Evolutionary conservation across 1,140 invertebrate species (phyloP).

Genomic region (Heliconius congener): DNA sequence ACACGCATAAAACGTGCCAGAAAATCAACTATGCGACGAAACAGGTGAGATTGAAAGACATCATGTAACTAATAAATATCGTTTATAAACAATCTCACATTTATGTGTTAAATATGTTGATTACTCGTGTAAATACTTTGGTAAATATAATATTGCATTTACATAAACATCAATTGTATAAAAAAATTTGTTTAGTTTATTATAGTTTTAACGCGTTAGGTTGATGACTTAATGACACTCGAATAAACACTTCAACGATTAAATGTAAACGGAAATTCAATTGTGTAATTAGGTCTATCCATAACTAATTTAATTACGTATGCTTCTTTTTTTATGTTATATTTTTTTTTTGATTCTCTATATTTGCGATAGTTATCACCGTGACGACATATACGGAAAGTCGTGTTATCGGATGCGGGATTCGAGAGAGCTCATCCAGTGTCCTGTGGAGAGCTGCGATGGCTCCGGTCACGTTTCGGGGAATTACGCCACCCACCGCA

Average conservation of each 20-base stretch:
- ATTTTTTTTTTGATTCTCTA: conserved; percentile 45
- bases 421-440: conserved; percentile 85
- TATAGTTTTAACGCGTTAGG: conserved; percentile 37
- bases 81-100: not conserved
- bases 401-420: conserved; percentile 85
- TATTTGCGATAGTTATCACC: conserved; percentile 66
- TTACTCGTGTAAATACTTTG: conserved; percentile 22
- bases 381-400: conserved; percentile 85
- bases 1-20: conserved; percentile 53
- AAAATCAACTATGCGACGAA: conserved; percentile 66
- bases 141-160: conserved; percentile 40
- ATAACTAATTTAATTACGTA: conserved; percentile 1
- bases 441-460: conserved; percentile 95
- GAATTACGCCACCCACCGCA: conserved; percentile 91
- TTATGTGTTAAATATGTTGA: conserved; percentile 6
- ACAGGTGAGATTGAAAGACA: conserved; percentile 58
- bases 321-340: not conserved
- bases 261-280: conserved; percentile 34
- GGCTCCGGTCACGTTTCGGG: conserved; percentile 93
- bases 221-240: conserved; percentile 39
- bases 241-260: conserved; percentile 21
- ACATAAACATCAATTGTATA: conserved; percentile 36
- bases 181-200: conserved; percentile 33
- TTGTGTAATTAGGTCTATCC: conserved; percentile 25
- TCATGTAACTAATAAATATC: not conserved